These are phyloP conservation scores for Amazona guildingii DNA, from an alignment of 2,113 vertebrate genomes.

Conservation along the genomic window DNA sequence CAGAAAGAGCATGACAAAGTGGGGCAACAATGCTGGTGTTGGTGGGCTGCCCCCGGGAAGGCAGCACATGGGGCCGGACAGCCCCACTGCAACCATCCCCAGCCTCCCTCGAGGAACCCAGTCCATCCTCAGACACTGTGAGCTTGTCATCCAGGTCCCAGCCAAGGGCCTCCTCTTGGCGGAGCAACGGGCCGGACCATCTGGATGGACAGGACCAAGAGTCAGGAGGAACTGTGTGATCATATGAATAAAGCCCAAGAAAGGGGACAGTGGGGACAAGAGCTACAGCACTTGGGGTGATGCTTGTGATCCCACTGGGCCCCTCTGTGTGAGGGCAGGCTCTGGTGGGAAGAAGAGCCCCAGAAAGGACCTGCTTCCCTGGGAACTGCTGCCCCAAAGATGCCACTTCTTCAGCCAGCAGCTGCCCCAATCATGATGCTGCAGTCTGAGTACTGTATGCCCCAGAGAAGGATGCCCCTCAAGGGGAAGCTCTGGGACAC, in stretches of 20 bases:
- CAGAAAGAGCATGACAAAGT: no score
- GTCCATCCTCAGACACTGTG: not conserved
- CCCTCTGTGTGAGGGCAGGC: not conserved
- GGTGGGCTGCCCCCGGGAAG: not conserved
- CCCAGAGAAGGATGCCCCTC: no score
- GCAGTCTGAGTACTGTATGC: fast-evolving
- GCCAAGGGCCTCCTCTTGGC: not conserved
- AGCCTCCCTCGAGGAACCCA: not conserved
- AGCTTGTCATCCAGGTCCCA: not conserved
- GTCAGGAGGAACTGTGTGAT: no score
- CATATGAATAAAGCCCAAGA: not conserved
- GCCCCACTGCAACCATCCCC: not conserved
- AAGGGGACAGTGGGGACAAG: not conserved
- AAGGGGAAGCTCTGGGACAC: fast-evolving
- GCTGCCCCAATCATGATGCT: fast-evolving
- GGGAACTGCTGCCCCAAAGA: not conserved
- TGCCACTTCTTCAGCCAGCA: not conserved
- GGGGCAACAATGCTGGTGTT: not conserved
- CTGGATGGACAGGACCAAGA: not conserved
- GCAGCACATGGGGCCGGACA: fast-evolving
- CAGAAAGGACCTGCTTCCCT: not conserved
- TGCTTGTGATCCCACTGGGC: not conserved
- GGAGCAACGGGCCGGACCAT: fast-evolving
- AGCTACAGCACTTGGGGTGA: not conserved
- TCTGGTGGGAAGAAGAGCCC: not conserved